These are phyloP conservation scores for Zalophus californianus DNA, from an alignment of 2,797 vertebrate genomes.

Conservation along the genomic window DNA sequence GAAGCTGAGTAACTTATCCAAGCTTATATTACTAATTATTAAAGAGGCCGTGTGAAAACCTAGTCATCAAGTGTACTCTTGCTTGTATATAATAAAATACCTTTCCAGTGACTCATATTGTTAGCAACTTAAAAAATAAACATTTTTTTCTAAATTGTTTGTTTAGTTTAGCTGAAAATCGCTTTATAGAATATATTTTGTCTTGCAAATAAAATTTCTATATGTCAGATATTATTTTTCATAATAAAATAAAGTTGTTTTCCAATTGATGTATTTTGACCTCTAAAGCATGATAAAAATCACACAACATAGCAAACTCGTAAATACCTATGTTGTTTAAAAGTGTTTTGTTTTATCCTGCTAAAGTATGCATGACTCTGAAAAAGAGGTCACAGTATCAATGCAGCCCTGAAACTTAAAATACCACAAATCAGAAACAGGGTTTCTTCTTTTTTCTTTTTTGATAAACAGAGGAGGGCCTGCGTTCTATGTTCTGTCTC, in stretches of 20 bases:
- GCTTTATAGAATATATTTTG: conserved; percentile 14
- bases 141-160: not conserved
- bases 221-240: conserved; percentile 53
- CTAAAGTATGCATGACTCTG: not conserved
- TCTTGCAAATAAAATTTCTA: conserved; percentile 47
- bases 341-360: conserved; percentile 17
- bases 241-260: conserved; percentile 55
- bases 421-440: conserved; percentile 40
- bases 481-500: not conserved
- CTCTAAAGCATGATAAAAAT: conserved; percentile 3
- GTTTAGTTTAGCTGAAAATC: conserved; percentile 45
- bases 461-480: not conserved
- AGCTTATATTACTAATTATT: not conserved
- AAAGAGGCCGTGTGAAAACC: not conserved
- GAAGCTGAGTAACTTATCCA: not conserved
- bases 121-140: conserved; percentile 28
- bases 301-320: not conserved
- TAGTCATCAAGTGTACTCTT: not conserved
- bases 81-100: not conserved
- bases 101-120: conserved; percentile 53
- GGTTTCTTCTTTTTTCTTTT: not conserved
- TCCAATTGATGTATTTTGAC: conserved; percentile 13
- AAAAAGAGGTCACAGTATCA: not conserved
- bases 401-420: not conserved
- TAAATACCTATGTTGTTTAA: conserved; percentile 9